phyloP scores from a whole-genome alignment of 2,888 invertebrate genomes.

The Ophion costatus region DNA sequence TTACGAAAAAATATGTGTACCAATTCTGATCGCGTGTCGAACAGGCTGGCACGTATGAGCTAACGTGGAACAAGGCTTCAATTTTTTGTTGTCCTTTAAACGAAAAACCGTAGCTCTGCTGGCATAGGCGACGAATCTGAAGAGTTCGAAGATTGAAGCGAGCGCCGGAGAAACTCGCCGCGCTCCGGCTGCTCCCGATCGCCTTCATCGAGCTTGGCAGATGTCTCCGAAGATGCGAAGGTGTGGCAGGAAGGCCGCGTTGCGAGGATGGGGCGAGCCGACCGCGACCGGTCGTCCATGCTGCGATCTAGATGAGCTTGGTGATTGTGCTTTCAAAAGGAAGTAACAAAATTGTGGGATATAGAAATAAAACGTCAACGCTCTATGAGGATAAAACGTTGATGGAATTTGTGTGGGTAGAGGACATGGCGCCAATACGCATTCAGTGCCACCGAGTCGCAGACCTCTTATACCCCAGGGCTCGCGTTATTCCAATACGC shows the following conservation, averaged over 20 bases:
- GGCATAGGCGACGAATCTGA: not conserved
- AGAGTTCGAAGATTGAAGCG: not conserved
- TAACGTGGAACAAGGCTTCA: not conserved
- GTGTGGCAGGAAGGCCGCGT: not conserved
- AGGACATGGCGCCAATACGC: not conserved
- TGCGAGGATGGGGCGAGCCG: not conserved
- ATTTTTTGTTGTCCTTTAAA: not conserved
- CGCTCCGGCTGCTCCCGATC: not conserved
- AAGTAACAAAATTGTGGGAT: not conserved
- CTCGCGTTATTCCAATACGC: not conserved
- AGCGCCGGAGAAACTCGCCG: not conserved
- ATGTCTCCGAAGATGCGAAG: not conserved
- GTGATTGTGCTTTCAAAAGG: not conserved
- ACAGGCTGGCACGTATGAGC: not conserved
- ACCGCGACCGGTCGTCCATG: not conserved
- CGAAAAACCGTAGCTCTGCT: not conserved
- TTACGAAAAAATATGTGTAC: conserved; percentile 25
- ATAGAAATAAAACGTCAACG: not conserved
- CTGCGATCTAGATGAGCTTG: not conserved
- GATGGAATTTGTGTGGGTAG: not conserved
- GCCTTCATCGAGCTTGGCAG: not conserved
- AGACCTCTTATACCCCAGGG: not conserved
- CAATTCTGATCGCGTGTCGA: not conserved
- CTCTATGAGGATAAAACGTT: not conserved
- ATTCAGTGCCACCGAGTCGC: not conserved